These are phyloP conservation scores for Cydia splendana DNA, from an alignment of 1,140 invertebrate genomes.

Conservation along the genomic window DNA sequence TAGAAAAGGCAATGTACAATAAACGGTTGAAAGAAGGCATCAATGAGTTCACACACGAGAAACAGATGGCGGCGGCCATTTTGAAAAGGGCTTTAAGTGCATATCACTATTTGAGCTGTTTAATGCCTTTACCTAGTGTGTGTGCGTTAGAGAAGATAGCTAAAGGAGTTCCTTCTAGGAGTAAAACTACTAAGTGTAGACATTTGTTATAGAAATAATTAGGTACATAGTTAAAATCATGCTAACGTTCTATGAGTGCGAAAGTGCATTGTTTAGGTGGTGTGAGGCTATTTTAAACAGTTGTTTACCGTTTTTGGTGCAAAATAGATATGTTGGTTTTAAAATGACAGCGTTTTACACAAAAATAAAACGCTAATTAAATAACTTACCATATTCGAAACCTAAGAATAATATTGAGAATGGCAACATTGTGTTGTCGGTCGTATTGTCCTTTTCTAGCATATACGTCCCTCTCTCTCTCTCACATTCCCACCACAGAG, in stretches of 20 bases:
- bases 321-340: too few relatives aligned
- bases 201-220: neutral
- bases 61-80: neutral
- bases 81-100: slow-evolving; percentile 16
- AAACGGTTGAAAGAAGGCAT: slow-evolving; percentile 5
- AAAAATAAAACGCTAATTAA: too few relatives aligned
- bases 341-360: too few relatives aligned
- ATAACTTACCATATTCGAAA: too few relatives aligned
- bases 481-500: too few relatives aligned
- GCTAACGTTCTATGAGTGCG: neutral
- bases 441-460: too few relatives aligned
- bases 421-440: too few relatives aligned
- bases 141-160: slow-evolving; percentile 23
- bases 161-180: neutral
- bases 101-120: slow-evolving; percentile 5
- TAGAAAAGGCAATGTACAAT: neutral
- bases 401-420: too few relatives aligned
- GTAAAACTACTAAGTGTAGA: slow-evolving; percentile 26
- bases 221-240: neutral
- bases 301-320: too few relatives aligned
- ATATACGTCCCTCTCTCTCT: too few relatives aligned
- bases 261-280: neutral
- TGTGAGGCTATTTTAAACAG: neutral
- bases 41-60: slow-evolving; percentile 14
- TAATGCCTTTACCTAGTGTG: slow-evolving; percentile 9